Evolutionary conservation across 2,888 invertebrate species (phyloP), one percentile per base, ranked within the genome.

Genomic region (Saturnia japonica): DNA sequence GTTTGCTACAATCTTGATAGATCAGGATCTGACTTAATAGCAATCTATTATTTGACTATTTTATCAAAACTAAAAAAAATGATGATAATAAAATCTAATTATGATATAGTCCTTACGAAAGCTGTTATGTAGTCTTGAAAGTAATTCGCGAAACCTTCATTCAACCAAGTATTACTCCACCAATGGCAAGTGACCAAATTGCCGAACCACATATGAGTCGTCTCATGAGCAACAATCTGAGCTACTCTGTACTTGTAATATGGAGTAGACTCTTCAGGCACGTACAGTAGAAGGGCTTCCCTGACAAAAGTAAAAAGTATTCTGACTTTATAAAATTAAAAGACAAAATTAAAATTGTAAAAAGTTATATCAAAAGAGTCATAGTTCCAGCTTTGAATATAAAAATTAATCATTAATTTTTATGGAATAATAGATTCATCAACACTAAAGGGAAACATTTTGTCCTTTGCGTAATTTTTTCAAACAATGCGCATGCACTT

Each of bases 171-270:
- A 77, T 95, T 95, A 72, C 95, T 95, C 97, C 97, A 97, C 97
- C 97, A 97, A 73, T 96, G 95, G 70, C 96, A 95, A 0, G 97
- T 97, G 4, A 97, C 96, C 51, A 96, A 90, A 84, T 97, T 96
- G 1, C 97, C 97, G 77, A 97, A 97, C 97, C 97, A 97, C 94
- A 96, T 96, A 84, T 98, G 98, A 0, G 97, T 95, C 67, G 97
- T 92, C 86, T 98, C 98, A 82, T 98, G 98, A 0, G 96, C 96
- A 1, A 96, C 81, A 0, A 95, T 94, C 19, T 95, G 91, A 0
- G 95, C 95, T 0, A 96, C 94, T 62, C 92, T 83, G 78, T 96
- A 95, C 75, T 95, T 94, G 72, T 89, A 91, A 74, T 85, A 88
- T 0, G 93, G 90, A 0, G 89, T 89, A 0, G 95, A 94, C 57